Conservation (phyloP, 2,113 vertebrate species). For the Shinisaurus crocodilurus region DNA sequence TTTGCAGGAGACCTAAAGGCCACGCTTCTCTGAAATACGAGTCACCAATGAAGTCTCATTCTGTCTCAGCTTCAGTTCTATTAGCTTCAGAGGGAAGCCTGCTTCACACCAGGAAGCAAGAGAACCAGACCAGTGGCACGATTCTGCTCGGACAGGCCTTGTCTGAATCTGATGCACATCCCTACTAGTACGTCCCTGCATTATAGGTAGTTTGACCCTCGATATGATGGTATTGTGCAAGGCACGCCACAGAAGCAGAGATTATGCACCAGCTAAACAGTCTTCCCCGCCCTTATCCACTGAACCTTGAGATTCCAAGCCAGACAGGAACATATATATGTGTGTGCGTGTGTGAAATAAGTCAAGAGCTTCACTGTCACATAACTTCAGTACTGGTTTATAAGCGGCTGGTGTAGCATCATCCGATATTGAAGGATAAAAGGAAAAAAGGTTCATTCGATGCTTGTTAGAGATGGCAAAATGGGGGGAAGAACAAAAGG, state of each 20-base stretch:
- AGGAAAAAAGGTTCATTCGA: constrained; percentile 44
- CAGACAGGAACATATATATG: constrained; percentile 41
- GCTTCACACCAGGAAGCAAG: too few species aligned
- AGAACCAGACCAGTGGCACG: too few species aligned
- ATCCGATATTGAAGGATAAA: constrained; percentile 41
- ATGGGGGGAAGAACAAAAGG: constrained; percentile 41
- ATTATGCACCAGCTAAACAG: constrained; percentile 13
- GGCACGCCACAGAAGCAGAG: not conserved
- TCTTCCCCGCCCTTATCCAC: constrained; percentile 3
- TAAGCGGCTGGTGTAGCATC: constrained; percentile 28
- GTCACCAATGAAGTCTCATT: too few species aligned
- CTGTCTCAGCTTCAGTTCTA: too few species aligned
- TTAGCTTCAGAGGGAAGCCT: too few species aligned
- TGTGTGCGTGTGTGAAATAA: constrained; percentile 46
- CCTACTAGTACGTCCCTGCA: too few species aligned
- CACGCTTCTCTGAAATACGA: too few species aligned
- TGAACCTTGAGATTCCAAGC: constrained; percentile 37
- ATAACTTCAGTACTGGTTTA: constrained; percentile 47
- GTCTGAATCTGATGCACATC: too few species aligned
- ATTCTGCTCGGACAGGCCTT: too few species aligned
- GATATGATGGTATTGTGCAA: not conserved
- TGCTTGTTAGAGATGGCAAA: constrained; percentile 57
- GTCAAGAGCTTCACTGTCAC: constrained; percentile 50
- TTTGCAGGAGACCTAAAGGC: too few species aligned
- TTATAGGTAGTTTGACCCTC: not conserved